phyloP scores from a whole-genome alignment of 2,888 invertebrate species.

The Eilema griseolum region DNA sequence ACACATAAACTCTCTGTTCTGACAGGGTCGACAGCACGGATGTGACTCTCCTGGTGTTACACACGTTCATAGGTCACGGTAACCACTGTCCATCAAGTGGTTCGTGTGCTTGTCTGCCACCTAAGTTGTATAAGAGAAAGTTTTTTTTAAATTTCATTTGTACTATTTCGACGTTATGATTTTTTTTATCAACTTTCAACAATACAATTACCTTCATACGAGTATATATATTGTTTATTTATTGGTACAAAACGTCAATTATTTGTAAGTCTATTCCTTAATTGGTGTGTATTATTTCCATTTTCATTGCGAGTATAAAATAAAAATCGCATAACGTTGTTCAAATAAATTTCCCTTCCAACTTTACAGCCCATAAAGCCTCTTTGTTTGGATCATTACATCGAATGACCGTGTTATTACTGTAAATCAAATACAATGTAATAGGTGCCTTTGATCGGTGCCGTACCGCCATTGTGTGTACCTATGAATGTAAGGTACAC shows the following conservation, averaged over 20 bases:
- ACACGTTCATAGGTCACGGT: no score
- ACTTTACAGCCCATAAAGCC: slow-evolving; percentile 10
- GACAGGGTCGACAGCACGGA: no score
- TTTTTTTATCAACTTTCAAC: background rate
- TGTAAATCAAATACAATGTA: slow-evolving; percentile 6
- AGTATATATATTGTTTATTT: background rate
- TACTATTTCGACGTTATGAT: no score
- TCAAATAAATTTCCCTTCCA: slow-evolving; percentile 10
- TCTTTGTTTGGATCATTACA: slow-evolving; percentile 12
- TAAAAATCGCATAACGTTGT: slow-evolving; percentile 1
- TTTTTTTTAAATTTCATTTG: no score
- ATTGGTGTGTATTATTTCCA: background rate
- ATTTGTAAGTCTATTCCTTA: background rate
- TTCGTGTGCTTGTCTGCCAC: no score
- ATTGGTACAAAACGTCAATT: background rate
- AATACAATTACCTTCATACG: background rate
- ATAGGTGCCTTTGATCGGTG: background rate
- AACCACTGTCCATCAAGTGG: no score
- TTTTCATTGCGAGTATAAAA: slow-evolving; percentile 2
- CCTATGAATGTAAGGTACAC: background rate
- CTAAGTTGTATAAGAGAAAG: no score
- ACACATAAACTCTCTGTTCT: no score
- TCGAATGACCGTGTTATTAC: slow-evolving; percentile 1
- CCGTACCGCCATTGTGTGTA: background rate
- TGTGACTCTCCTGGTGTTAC: no score